Conservation (phyloP, 2,113 vertebrate genomes). For the Tachycineta bicolor region DNA sequence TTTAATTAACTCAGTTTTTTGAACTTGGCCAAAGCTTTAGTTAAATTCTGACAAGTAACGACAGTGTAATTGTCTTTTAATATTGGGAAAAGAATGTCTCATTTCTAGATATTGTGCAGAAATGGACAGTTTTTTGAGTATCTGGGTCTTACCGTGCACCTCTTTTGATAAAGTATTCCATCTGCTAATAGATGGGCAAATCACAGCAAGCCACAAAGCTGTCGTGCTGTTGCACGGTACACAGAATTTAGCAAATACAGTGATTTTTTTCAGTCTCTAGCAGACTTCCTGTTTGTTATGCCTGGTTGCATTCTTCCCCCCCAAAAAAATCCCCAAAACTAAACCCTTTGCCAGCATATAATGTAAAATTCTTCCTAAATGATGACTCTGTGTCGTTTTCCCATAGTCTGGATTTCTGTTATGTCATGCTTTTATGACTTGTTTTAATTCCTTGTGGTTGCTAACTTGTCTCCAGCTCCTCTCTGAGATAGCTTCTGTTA, state of each 20-base stretch:
- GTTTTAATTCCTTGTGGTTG: not conserved
- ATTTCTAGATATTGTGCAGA: not conserved
- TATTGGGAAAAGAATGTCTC: not conserved
- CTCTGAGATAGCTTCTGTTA: not conserved
- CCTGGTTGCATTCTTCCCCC: not conserved
- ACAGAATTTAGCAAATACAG: not conserved
- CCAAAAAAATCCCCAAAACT: not conserved
- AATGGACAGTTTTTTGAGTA: not conserved
- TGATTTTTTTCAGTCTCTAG: not conserved
- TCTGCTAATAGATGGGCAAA: not conserved
- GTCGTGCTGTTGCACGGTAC: not conserved
- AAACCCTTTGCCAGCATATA: not conserved
- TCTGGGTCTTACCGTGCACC: not conserved
- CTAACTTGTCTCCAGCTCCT: not conserved
- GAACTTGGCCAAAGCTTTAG: not conserved
- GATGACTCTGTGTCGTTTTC: not conserved
- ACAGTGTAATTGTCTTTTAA: not conserved
- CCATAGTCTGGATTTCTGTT: not conserved
- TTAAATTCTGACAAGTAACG: slow-evolving; percentile 6
- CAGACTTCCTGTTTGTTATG: not conserved
- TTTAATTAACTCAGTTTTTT: slow-evolving; percentile 21
- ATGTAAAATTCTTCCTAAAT: not conserved
- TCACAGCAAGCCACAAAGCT: not conserved
- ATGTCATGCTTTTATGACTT: not conserved
- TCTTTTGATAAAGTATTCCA: not conserved